phyloP scores from a whole-genome alignment of 1,140 invertebrate species.

The Dendrolimus kikuchii region DNA sequence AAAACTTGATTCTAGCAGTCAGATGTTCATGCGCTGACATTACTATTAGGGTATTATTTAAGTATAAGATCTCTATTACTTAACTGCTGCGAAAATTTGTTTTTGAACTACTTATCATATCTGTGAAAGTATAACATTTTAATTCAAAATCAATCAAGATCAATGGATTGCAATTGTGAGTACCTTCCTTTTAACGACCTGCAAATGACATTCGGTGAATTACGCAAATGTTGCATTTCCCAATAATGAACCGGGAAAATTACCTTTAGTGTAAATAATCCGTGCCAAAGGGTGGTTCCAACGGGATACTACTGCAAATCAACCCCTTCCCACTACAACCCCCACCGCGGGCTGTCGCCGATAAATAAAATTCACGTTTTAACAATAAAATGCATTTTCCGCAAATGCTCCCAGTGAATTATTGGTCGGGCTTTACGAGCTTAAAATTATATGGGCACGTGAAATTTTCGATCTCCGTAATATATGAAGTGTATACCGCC shows the following conservation, averaged over 20 bases:
- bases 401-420: slow-evolving; percentile 70
- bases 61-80: no score
- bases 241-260: slow-evolving; percentile 69
- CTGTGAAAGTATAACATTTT: no score
- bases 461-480: slow-evolving; percentile 71
- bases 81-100: no score
- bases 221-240: slow-evolving; percentile 66
- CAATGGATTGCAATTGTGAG: no score
- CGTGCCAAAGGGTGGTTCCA: slow-evolving; percentile 66
- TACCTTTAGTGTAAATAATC: slow-evolving; percentile 72
- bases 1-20: no score
- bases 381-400: slow-evolving; percentile 73
- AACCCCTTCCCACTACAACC: slow-evolving; percentile 36
- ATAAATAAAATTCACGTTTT: slow-evolving; percentile 73
- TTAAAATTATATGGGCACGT: slow-evolving; percentile 71
- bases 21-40: no score
- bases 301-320: slow-evolving; percentile 67
- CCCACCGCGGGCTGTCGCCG: slow-evolving; percentile 62
- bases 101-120: no score
- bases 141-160: not conserved
- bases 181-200: slow-evolving; percentile 62
- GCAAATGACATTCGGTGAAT: slow-evolving; percentile 59
- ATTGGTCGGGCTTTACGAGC: slow-evolving; percentile 67
- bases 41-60: no score
- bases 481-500: slow-evolving; percentile 41